Evolutionary conservation across 2,797 vertebrate species (phyloP).

Genomic region (Smutsia temminckii): DNA sequence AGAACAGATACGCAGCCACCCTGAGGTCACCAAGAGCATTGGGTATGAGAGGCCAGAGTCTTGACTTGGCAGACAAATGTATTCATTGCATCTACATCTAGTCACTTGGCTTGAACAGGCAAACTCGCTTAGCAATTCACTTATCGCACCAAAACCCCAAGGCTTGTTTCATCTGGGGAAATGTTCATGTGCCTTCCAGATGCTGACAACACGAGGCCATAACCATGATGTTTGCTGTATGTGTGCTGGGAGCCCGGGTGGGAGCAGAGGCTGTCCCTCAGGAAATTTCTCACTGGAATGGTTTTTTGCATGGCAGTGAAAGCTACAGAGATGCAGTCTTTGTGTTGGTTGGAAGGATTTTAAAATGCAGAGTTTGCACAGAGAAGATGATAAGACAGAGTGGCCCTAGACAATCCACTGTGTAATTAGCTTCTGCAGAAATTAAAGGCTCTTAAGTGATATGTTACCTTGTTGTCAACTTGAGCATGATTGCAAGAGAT

Average conservation of each 20-base stretch:
- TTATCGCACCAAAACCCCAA: slow-evolving; percentile 78
- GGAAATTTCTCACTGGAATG: slow-evolving; percentile 77
- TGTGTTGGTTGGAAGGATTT: slow-evolving; percentile 80
- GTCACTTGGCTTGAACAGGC: slow-evolving; percentile 67
- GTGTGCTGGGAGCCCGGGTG: slow-evolving; percentile 45
- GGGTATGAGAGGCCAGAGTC: not conserved
- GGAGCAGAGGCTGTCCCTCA: slow-evolving; percentile 57
- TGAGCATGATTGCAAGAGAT: slow-evolving; percentile 62
- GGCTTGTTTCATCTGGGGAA: slow-evolving; percentile 76
- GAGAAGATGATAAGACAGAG: slow-evolving; percentile 73
- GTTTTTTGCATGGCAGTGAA: slow-evolving; percentile 77
- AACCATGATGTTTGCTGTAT: slow-evolving; percentile 73
- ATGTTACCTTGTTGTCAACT: slow-evolving; percentile 62
- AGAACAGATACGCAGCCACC: slow-evolving; percentile 1
- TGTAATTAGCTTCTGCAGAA: slow-evolving; percentile 80
- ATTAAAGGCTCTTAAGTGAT: slow-evolving; percentile 75
- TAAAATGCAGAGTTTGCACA: slow-evolving; percentile 77
- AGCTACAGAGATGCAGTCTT: slow-evolving; percentile 75
- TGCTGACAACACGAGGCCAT: slow-evolving; percentile 80
- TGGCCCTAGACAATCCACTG: slow-evolving; percentile 59
- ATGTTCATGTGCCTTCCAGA: slow-evolving; percentile 79
- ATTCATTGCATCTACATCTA: slow-evolving; percentile 62
- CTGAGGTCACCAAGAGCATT: not conserved
- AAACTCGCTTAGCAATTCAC: slow-evolving; percentile 79
- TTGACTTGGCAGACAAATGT: not conserved